These are phyloP conservation scores for Cromileptes altivelis DNA, from an alignment of 2,113 vertebrate genomes.

Conservation along the genomic window DNA sequence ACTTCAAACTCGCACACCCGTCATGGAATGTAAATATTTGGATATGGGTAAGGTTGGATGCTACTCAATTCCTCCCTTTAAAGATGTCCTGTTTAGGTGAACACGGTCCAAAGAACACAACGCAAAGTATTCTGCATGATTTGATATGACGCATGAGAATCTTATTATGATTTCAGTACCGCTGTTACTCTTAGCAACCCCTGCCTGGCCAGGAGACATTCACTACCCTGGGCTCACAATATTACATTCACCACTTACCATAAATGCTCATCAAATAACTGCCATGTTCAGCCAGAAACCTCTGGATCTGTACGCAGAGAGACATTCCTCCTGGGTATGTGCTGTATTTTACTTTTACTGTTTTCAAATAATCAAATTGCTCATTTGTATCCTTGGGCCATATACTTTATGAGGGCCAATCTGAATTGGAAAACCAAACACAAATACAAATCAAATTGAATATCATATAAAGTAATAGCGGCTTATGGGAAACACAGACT, in stretches of 20 bases:
- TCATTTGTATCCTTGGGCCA: slow-evolving; percentile 30
- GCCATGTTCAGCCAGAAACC: slow-evolving; percentile 33
- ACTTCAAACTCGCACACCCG: slow-evolving; percentile 67
- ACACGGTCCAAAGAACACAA: slow-evolving; percentile 65
- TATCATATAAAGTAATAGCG: slow-evolving; percentile 42
- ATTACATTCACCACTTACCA: slow-evolving; percentile 50
- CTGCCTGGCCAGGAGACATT: slow-evolving; percentile 40
- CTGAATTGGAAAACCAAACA: slow-evolving; percentile 50
- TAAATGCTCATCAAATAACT: slow-evolving; percentile 55
- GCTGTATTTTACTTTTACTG: slow-evolving; percentile 29
- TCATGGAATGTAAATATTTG: slow-evolving; percentile 84
- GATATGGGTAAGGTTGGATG: slow-evolving; percentile 63
- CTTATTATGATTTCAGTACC: slow-evolving; percentile 60
- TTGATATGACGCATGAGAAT: slow-evolving; percentile 60
- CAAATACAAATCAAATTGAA: slow-evolving; percentile 53
- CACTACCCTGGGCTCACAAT: slow-evolving; percentile 17
- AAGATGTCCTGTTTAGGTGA: slow-evolving; percentile 77
- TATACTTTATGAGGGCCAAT: slow-evolving; percentile 19
- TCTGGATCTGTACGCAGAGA: slow-evolving; percentile 26
- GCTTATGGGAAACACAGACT: slow-evolving; percentile 43
- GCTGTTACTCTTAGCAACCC: slow-evolving; percentile 46
- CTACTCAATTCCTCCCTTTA: slow-evolving; percentile 72
- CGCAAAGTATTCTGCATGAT: slow-evolving; percentile 55
- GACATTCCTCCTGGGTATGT: slow-evolving; percentile 6
- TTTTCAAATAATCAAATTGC: slow-evolving; percentile 43